phyloP scores from a whole-genome alignment of 2,797 vertebrate genomes.

The Nasua narica region DNA sequence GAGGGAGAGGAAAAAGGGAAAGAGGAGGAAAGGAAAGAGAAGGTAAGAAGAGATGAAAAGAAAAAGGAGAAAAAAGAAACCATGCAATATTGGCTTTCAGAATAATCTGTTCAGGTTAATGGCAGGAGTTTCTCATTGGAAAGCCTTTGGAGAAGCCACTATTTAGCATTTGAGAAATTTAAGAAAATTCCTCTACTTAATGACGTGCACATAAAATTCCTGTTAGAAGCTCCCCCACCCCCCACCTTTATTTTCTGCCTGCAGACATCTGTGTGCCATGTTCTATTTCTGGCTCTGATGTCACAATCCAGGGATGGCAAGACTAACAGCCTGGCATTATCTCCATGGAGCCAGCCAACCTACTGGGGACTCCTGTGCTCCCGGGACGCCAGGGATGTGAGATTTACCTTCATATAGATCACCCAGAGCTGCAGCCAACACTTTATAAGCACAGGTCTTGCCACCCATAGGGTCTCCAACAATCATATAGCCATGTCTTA shows the following conservation, averaged over 20 bases:
- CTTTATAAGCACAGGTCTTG: conserved; percentile 93
- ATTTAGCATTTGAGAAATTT: not conserved
- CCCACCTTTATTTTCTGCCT: not conserved
- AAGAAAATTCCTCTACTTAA: not conserved
- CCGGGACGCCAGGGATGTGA: not conserved
- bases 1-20: too few species aligned
- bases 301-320: conserved; percentile 1
- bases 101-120: conserved; percentile 8
- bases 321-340: conserved; percentile 30
- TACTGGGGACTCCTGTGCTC: not conserved
- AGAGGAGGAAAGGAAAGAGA: fast-evolving
- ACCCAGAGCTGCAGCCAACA: conserved; percentile 89
- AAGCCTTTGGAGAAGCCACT: not conserved
- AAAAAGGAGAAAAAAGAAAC: not conserved
- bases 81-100: not conserved
- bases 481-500: conserved; percentile 96
- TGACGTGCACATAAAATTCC: not conserved
- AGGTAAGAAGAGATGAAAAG: not conserved
- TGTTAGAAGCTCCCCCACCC: not conserved
- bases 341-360: conserved; percentile 18
- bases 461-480: conserved; percentile 93
- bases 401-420: conserved; percentile 87
- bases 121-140: not conserved
- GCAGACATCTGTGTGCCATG: not conserved
- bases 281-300: conserved; percentile 56